Base-by-base conservation (phyloP, 2,113 vertebrate genomes). In the Riparia riparia region DNA sequence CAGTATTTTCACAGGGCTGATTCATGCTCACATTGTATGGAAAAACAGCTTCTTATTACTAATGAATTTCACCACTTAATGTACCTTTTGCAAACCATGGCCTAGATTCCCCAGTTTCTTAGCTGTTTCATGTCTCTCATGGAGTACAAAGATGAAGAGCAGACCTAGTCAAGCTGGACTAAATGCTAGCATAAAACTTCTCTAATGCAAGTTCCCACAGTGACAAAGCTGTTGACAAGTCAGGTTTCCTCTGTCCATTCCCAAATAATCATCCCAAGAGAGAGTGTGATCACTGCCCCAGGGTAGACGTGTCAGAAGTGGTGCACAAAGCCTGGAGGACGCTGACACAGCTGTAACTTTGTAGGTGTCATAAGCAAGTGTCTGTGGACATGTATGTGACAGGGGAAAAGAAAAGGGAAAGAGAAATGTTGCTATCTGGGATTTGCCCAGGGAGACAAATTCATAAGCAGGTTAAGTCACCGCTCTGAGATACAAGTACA, bases 1-100 rank as follows among this genome's bases (percentile, higher is more conserved):
- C 61, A 84, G 53, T 65, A 44, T 50, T 47, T 71, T 85, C 70
- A 71, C 86, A 89, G 57, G 50, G 41, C 58, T 82, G 74, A 95
- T 66, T 84, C 89, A 58, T 8, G 20, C 18, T 51, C 84, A 78
- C 8, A 1, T 63, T 74, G 51, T 64, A 70, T 12, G 49, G 51
- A 51, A 29, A 89, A 94, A 12, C 11, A 68, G 34, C 26, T 82
- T 91, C 37, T 63, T 34, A 85, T n/a, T 58, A 63, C 56, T 71
- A 66, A 96, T 73, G 7, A 50, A 6, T 84, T 90, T 84, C 24
- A 78, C 3, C 45, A 47, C 76, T 73, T 86, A 70, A 66, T 44
- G 6, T 24, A 54, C 28, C 42, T 87, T 65, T 71, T 64, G 39
- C 22, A 78, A 73, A 47, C 16, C 3, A 39, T 6, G 14, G 14